phyloP scores from a whole-genome alignment of 2,888 invertebrate species.

The Cephalotes varians region DNA sequence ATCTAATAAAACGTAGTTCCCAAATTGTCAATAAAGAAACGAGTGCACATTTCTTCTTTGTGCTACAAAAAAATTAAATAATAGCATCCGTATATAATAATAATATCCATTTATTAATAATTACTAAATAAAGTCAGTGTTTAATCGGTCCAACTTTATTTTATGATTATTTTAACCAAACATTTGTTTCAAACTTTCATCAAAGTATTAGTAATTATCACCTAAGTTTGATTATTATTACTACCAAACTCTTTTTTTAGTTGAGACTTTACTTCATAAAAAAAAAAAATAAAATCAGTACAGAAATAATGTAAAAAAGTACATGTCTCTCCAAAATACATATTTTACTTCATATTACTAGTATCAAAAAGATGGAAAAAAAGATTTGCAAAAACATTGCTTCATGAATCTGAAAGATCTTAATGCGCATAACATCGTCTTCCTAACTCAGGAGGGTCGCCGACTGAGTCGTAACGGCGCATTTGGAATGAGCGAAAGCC shows the following conservation, averaged over 20 bases:
- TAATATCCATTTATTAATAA: too few relatives aligned
- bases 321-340: neutral
- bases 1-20: neutral
- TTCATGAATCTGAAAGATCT: conserved; percentile 31
- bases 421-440: conserved; percentile 36
- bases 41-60: neutral
- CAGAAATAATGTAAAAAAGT: neutral
- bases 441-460: neutral
- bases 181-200: too few relatives aligned
- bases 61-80: neutral
- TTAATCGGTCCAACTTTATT: too few relatives aligned
- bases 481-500: conserved; percentile 34
- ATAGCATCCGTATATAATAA: too few relatives aligned
- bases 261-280: too few relatives aligned
- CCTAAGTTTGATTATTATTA: too few relatives aligned
- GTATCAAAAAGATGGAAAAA: neutral
- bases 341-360: neutral
- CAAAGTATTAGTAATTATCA: too few relatives aligned
- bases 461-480: conserved; percentile 33
- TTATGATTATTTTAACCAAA: too few relatives aligned
- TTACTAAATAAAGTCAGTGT: too few relatives aligned
- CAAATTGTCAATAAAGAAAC: neutral
- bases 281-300: neutral
- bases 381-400: neutral
- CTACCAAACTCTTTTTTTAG: too few relatives aligned